Evolutionary conservation across 2,797 vertebrate species (phyloP), one percentile per base, ranked within the genome.

Genomic region (Cossypha caffra): DNA sequence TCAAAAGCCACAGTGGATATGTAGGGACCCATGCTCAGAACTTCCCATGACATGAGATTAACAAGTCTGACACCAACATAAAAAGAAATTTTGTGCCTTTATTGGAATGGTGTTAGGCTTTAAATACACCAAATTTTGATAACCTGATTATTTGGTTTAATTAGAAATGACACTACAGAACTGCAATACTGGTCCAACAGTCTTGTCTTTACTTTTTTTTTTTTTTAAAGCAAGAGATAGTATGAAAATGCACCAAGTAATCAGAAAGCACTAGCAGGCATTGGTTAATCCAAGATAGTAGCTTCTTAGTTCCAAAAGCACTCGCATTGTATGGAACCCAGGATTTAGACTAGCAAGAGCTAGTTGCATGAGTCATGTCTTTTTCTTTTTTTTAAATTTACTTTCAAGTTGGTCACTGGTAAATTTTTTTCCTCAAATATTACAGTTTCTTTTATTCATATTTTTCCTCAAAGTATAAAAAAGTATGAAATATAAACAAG

Each of bases 401-500:
- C 84, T 89, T 95, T 98, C 88, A 97, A 85, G 97, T 97, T 98
- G 96, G 96, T 97, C 97, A 97, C 86, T 97, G 94, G 97, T 96
- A 95, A 82, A 5, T 74, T 88, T 96, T 96, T 97, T 96, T 85
- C 95, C 95, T 98, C 97, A 96, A 97, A 98, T 97, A 98, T 96
- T 97, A 98, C 86, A 96, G 83, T 96, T 97, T 97, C 62, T 95
- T 95, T 93, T 93, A 95, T 97, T 98, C 95, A 97, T 97, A 96
- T 98, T 98, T 98, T 96, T 97, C 97, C 98, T 98, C 98, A 98
- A 98, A 98, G 98, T 98, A 99, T 99, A 98, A 99, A 99, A 98
- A 98, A 98, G 98, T 98, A 99, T 98, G 98, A 99, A 99, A 99
- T 99, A 99, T 98, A 99, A 99, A 99, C 98, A 99, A 98, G 98